Evolutionary conservation across 2,888 invertebrate species (phyloP).

Genomic region (Spialia ferax): DNA sequence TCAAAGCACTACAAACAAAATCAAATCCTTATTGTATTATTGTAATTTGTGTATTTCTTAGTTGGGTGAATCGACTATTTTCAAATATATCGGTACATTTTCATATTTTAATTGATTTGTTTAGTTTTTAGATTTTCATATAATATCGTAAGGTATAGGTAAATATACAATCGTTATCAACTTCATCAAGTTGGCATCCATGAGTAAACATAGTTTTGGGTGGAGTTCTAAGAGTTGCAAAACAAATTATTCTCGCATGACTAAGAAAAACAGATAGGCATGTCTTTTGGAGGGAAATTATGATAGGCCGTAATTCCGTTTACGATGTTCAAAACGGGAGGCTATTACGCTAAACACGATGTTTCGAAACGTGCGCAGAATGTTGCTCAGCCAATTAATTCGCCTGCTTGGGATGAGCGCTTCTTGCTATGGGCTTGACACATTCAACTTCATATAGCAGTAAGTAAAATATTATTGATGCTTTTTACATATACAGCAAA

Average conservation of each 20-base stretch:
- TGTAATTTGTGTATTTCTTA: conserved; percentile 2
- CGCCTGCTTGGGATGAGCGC: conserved; percentile 54
- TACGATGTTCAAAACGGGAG: conserved; percentile 40
- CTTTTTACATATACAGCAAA: not conserved
- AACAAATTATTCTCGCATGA: conserved; percentile 32
- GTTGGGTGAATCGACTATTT: too few relatives aligned
- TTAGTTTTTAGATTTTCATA: not conserved
- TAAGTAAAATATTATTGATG: too few relatives aligned
- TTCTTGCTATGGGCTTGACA: conserved; percentile 19
- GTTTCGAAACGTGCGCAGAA: conserved; percentile 59
- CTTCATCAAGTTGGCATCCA: too few relatives aligned
- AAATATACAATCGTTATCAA: too few relatives aligned
- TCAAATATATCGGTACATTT: too few relatives aligned
- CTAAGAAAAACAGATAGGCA: conserved; percentile 25
- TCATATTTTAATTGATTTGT: too few relatives aligned
- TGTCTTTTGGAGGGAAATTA: conserved; percentile 34
- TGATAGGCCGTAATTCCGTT: conserved; percentile 38
- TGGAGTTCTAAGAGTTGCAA: conserved; percentile 18
- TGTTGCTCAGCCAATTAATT: conserved; percentile 59
- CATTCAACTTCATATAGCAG: conserved; percentile 10
- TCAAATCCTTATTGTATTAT: not conserved
- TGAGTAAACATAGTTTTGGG: conserved; percentile 9
- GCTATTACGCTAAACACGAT: conserved; percentile 46
- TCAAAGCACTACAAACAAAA: too few relatives aligned
- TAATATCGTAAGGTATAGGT: not conserved